A percentile compares a stretch with the other conserved stretches of the same genome.
Conservation (phyloP, 2,113 vertebrate genomes). For the Halichoeres trimaculatus region DNA sequence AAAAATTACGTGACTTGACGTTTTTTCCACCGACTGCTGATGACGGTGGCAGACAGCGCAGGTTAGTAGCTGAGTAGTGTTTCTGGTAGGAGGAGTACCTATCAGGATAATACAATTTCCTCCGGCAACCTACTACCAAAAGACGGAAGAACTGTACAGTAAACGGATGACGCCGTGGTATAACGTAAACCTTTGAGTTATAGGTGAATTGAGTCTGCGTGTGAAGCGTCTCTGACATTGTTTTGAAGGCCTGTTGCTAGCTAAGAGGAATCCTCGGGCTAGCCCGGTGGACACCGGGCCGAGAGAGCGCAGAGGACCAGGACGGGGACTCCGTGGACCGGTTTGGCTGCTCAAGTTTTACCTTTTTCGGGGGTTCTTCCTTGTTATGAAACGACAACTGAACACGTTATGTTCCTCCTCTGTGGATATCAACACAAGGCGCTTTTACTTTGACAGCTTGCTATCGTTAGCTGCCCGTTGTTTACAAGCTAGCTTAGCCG, state of each 20-base stretch:
- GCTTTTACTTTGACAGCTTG: constrained; percentile 34
- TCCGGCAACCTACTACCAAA: background rate
- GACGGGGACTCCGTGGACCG: constrained; percentile 21
- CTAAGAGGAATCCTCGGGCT: constrained; percentile 69
- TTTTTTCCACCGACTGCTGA: constrained; percentile 25
- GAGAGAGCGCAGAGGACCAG: constrained; percentile 13
- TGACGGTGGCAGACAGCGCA: constrained; percentile 74
- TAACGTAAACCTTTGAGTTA: background rate
- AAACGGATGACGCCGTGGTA: background rate
- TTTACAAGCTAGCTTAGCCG: constrained; percentile 60
- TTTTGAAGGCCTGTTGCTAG: constrained; percentile 78
- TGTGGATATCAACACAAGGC: background rate
- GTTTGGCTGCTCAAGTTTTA: constrained; percentile 1
- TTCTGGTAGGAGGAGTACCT: constrained; percentile 51
- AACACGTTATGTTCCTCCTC: background rate
- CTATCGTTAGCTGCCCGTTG: constrained; percentile 58
- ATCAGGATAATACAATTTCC: constrained; percentile 29
- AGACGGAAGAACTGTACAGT: background rate
- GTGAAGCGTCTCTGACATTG: constrained; percentile 33
- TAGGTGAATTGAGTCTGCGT: background rate
- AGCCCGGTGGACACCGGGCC: constrained; percentile 52
- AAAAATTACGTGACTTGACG: constrained; percentile 53
- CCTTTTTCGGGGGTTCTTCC: background rate
- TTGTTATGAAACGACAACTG: background rate
- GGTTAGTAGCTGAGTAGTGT: constrained; percentile 39